Conservation (phyloP, 2,888 invertebrate genomes). For the Boloria selene region DNA sequence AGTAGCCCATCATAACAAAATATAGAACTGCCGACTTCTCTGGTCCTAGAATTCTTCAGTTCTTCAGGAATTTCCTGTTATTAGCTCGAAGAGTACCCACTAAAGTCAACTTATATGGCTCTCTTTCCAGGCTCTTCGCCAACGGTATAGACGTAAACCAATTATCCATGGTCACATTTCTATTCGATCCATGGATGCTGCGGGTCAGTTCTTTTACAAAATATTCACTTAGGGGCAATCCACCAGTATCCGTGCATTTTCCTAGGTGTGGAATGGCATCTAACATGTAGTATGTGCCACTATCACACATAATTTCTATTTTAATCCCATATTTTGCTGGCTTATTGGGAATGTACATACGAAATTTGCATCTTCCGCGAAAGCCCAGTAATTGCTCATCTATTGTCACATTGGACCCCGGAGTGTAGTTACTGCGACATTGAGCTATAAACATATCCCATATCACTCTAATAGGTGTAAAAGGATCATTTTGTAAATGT, state of each 20-base stretch:
- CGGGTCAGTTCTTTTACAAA: constrained; percentile 30
- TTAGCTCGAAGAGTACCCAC: constrained; percentile 45
- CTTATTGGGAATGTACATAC: constrained; percentile 19
- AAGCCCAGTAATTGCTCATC: constrained; percentile 14
- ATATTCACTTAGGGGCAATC: constrained; percentile 26
- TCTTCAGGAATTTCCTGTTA: too few relatives aligned
- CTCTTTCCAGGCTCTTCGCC: constrained; percentile 44
- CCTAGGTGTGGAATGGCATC: constrained; percentile 1
- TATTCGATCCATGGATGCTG: constrained; percentile 33
- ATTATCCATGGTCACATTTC: constrained; percentile 45
- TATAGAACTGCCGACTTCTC: too few relatives aligned
- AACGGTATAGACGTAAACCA: constrained; percentile 51
- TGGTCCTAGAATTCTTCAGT: too few relatives aligned
- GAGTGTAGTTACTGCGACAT: constrained; percentile 39
- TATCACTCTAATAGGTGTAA: constrained; percentile 47
- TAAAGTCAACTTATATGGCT: constrained; percentile 48
- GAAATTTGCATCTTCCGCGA: constrained; percentile 10
- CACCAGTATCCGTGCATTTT: constrained; percentile 14
- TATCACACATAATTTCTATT: constrained; percentile 19
- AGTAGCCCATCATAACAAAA: too few relatives aligned
- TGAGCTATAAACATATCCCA: constrained; percentile 44
- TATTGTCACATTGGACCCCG: constrained; percentile 34
- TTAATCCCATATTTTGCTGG: constrained; percentile 20
- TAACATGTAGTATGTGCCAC: constrained; percentile 15
- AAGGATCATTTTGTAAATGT: constrained; percentile 36